A percentile compares a stretch with the other conserved stretches of the same genome.
Conservation (phyloP, 2,888 invertebrate genomes). For the Cheilosia soror region DNA sequence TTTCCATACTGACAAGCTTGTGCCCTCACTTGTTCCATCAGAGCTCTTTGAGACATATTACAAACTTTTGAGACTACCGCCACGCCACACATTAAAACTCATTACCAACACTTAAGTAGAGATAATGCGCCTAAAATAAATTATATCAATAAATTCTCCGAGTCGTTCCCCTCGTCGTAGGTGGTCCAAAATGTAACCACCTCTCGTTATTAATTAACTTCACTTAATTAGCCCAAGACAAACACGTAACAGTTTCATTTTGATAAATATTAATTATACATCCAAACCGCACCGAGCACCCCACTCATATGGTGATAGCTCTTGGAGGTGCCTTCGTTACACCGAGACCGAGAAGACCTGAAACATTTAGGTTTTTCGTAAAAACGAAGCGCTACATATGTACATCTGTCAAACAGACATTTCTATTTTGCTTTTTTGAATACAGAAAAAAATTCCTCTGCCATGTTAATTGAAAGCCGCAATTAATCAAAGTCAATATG, state of each 20-base stretch:
- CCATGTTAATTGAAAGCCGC: constrained; percentile 69
- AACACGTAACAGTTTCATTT: constrained; percentile 64
- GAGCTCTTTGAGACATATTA: too few relatives aligned
- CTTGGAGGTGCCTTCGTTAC: constrained; percentile 32
- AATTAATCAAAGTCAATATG: constrained; percentile 74
- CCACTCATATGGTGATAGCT: constrained; percentile 13
- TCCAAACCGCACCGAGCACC: background rate
- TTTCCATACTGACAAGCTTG: too few relatives aligned
- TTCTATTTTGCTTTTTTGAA: constrained; percentile 43
- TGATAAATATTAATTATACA: constrained; percentile 56
- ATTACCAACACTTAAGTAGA: background rate
- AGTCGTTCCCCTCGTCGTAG: constrained; percentile 19
- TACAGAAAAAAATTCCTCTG: constrained; percentile 46
- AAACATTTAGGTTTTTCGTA: constrained; percentile 17
- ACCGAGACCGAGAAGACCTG: constrained; percentile 4
- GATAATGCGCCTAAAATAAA: background rate
- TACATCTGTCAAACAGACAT: constrained; percentile 60
- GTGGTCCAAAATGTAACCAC: constrained; percentile 46
- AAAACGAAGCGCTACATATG: constrained; percentile 49
- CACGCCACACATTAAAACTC: background rate
- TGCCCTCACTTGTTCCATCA: too few relatives aligned
- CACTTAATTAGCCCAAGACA: constrained; percentile 69
- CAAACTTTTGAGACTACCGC: too few relatives aligned
- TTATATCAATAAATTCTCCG: background rate
- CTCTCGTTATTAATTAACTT: constrained; percentile 66